Evolutionary conservation across 92 coral and sea anemone species (phyloP), one percentile per base, ranked within the genome.

Genomic region (Umimayanthus kanabou): DNA sequence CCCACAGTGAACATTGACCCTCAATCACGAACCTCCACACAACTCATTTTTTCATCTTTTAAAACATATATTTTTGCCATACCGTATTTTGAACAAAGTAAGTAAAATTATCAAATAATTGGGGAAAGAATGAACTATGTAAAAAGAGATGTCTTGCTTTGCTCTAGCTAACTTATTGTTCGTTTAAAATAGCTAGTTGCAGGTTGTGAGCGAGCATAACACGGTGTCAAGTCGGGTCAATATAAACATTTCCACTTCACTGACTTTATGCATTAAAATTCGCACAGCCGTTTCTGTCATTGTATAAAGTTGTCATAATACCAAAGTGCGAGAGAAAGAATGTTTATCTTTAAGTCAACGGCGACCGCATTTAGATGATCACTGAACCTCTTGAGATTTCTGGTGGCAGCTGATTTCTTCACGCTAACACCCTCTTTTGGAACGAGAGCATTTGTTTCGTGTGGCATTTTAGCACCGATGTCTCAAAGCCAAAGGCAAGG

Each of bases 191-290:
- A 67, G 77, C 25, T 67, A 26, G 77, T 42, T 15, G 39, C 28
- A 39, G 30, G 53, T 64, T 80, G 85, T 80, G 49, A 43, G 49
- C 49, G 49, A 43, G 49, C 2, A 43, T 43, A 43, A 43, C 49
- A 43, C 70, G 64, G 74, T 69, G 77, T 39, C 37, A 80, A 37
- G 49, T 57, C 50, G 28, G 28, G 42, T 80, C 85, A 80, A 58
- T n/a, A 83, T 83, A 83, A 83, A 83, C 69, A 83, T 83, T 83
- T 83, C 77, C 87, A 69, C 78, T 42, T 83, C 77, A 83, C 10
- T 83, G 87, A 83, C 2, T 70, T 83, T 83, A 18, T 33, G 42
- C 87, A 83, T 69, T 83, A 70, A 83, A 83, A 83, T 83, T 83
- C 77, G 42, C 77, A 71, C n/a, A 69, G 67, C 43, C 40, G 77